These are phyloP conservation scores for Volucella inflata DNA, from an alignment of 2,888 invertebrate genomes.

Conservation along the genomic window DNA sequence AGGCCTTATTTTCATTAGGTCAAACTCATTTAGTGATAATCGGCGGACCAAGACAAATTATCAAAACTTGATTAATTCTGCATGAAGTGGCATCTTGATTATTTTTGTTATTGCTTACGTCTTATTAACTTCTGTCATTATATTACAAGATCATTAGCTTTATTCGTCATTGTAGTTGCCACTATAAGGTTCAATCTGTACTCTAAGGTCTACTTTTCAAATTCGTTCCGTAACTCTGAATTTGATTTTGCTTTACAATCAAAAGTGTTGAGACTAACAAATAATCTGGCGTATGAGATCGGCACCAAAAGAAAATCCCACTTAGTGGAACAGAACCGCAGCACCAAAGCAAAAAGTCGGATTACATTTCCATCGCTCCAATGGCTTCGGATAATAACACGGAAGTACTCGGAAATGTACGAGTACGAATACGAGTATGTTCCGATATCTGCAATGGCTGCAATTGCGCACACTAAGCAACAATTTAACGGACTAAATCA, in stretches of 20 bases:
- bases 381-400: slow-evolving; percentile 65
- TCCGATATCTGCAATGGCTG: slow-evolving; percentile 52
- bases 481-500: slow-evolving; percentile 8
- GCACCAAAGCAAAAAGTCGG: slow-evolving; percentile 26
- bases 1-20: slow-evolving; percentile 47
- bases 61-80: not conserved
- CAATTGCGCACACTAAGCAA: slow-evolving; percentile 56
- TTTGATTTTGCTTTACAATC: not conserved
- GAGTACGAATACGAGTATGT: slow-evolving; percentile 10
- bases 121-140: slow-evolving; percentile 29
- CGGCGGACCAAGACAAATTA: slow-evolving; percentile 15
- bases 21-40: slow-evolving; percentile 29
- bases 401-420: slow-evolving; percentile 57
- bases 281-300: slow-evolving; percentile 47
- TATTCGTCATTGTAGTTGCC: slow-evolving; percentile 4
- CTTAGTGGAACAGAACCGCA: slow-evolving; percentile 52
- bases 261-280: slow-evolving; percentile 8
- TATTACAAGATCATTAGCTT: not conserved
- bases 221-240: not conserved
- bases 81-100: not conserved
- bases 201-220: not conserved
- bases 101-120: slow-evolving; percentile 18
- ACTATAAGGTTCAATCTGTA: not conserved
- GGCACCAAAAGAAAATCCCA: slow-evolving; percentile 26
- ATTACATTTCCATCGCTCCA: slow-evolving; percentile 60